phyloP scores from a whole-genome alignment of 2,797 vertebrate species.

The Phoeniculus purpureus region DNA sequence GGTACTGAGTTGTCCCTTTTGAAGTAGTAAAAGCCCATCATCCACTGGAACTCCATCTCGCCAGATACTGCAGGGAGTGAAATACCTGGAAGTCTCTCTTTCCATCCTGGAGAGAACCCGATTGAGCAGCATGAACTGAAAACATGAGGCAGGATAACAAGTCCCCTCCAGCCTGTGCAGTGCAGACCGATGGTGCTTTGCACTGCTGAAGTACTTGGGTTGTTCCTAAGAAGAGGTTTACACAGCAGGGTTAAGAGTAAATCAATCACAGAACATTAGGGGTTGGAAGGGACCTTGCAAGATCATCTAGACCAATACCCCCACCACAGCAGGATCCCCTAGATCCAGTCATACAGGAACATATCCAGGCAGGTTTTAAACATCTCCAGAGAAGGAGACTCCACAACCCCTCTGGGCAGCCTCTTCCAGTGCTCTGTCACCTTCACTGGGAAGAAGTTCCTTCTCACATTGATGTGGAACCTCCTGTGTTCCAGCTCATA shows the following conservation, averaged over 20 bases:
- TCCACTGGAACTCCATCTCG: neutral
- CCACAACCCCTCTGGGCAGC: no score
- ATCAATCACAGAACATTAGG: neutral
- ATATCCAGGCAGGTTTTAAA: no score
- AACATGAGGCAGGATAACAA: fast-evolving
- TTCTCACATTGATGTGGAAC: no score
- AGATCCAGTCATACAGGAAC: no score
- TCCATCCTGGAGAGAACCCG: neutral
- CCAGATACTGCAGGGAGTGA: fast-evolving
- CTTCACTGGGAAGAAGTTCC: no score
- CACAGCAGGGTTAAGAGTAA: neutral
- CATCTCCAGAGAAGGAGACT: no score
- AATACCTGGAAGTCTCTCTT: fast-evolving
- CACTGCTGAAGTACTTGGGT: neutral
- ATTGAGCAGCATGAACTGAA: neutral
- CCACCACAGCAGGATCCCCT: no score
- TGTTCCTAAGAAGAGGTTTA: constrained; percentile 20
- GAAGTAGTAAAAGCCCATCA: neutral
- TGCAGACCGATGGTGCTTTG: neutral
- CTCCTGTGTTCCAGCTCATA: no score
- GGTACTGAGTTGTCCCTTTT: no score
- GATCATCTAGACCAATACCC: no score
- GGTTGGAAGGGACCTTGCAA: no score
- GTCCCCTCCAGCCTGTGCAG: neutral
- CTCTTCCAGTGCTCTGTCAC: no score